phyloP scores from a whole-genome alignment of 2,113 vertebrate genomes.

The Lepidothrix coronata region DNA sequence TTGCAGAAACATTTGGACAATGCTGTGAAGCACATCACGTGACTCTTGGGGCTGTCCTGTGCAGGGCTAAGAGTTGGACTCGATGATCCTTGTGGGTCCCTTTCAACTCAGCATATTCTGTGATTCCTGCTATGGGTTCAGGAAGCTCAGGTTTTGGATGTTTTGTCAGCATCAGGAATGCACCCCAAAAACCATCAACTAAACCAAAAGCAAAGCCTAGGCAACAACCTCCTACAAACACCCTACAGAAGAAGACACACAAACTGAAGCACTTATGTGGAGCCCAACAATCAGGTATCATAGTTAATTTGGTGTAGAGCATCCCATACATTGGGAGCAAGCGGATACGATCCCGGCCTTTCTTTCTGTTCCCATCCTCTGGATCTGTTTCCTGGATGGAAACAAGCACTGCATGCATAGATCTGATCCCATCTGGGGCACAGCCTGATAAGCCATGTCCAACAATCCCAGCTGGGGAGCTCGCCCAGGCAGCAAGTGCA shows the following conservation, averaged over 20 bases:
- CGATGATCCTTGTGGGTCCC: not conserved
- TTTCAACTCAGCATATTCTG: not conserved
- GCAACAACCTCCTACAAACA: not conserved
- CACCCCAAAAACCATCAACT: not conserved
- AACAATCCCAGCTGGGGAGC: not conserved
- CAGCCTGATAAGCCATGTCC: not conserved
- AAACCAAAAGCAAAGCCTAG: not conserved
- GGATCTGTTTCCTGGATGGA: not conserved
- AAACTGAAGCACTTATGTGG: not conserved
- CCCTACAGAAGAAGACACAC: not conserved
- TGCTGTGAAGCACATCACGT: not conserved
- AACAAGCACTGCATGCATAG: rapidly evolving
- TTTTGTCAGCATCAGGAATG: not conserved
- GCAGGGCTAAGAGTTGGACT: not conserved
- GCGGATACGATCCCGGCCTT: rapidly evolving
- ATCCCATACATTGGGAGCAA: not conserved
- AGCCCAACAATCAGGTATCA: rapidly evolving
- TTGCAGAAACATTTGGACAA: not conserved
- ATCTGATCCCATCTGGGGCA: not conserved
- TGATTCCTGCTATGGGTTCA: not conserved
- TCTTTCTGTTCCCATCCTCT: not conserved
- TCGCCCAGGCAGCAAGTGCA: rapidly evolving
- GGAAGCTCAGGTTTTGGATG: not conserved
- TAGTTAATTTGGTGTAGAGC: not conserved
- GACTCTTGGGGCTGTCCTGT: not conserved